A percentile compares a stretch with the other conserved stretches of the same genome.
Conservation (phyloP, 2,113 vertebrate species). For the Ceratotherium simum region DNA sequence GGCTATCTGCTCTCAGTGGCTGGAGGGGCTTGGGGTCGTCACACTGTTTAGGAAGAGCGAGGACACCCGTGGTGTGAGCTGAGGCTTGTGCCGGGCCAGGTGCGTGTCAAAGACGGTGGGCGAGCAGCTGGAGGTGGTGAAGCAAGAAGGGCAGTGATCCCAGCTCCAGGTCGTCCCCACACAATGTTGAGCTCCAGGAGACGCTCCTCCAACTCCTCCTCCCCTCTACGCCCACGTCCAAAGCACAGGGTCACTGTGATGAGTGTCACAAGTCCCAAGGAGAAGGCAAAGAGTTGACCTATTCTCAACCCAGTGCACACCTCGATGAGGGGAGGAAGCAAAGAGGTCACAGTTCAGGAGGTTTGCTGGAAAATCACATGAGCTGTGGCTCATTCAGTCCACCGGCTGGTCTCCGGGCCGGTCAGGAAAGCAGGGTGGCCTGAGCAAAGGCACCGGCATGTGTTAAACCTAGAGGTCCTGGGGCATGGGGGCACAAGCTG, state of each 20-base stretch:
- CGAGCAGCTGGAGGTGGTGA: conserved; percentile 85
- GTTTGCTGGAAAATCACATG: conserved; percentile 53
- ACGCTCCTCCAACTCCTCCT: neutral
- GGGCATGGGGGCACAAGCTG: neutral
- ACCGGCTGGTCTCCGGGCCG: neutral
- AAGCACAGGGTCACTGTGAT: conserved; percentile 35
- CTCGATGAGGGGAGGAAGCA: conserved; percentile 32
- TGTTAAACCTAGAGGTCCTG: neutral
- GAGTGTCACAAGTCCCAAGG: conserved; percentile 30
- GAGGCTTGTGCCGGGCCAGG: conserved; percentile 35
- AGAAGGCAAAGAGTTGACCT: conserved; percentile 65
- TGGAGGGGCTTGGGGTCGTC: conserved; percentile 1
- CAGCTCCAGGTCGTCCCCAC: conserved; percentile 81
- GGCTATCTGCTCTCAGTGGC: conserved; percentile 76
- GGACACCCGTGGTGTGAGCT: conserved; percentile 62
- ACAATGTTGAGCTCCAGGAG: conserved; percentile 53
- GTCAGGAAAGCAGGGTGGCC: conserved; percentile 47
- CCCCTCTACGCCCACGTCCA: neutral
- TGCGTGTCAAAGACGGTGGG: neutral
- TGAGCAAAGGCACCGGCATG: neutral
- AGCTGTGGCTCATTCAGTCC: conserved; percentile 12
- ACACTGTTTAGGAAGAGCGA: conserved; percentile 65
- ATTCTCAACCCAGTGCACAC: conserved; percentile 58
- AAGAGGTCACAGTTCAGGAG: conserved; percentile 62
- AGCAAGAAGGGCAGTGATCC: conserved; percentile 86